A percentile compares a stretch with the other conserved stretches of the same genome.
phyloP scores from a whole-genome alignment of 2,113 vertebrate species.

The Marmota monax region DNA sequence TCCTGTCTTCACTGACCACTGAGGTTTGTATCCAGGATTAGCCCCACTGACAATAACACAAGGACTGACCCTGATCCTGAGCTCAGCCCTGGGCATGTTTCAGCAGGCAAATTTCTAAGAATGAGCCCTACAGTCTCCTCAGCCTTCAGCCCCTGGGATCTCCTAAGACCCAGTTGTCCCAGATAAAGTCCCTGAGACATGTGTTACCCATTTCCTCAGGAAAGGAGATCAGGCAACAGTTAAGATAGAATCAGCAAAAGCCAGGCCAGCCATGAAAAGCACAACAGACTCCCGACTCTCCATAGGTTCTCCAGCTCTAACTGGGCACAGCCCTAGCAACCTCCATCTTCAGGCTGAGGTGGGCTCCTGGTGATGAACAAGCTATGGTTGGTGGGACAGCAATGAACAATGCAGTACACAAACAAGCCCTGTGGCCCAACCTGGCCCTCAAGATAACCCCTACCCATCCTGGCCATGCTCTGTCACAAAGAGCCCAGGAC shows the following conservation, averaged over 20 bases:
- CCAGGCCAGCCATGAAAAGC: background rate
- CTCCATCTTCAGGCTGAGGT: background rate
- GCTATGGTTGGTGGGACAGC: background rate
- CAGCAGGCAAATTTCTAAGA: background rate
- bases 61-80: background rate
- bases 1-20: too few relatives aligned
- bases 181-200: background rate
- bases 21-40: too few relatives aligned
- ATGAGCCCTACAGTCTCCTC: background rate
- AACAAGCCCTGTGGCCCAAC: background rate
- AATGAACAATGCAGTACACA: too few relatives aligned
- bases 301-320: background rate
- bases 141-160: background rate
- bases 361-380: background rate
- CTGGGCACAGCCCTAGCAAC: background rate
- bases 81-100: background rate
- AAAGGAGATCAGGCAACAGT: background rate
- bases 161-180: background rate
- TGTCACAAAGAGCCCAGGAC: background rate
- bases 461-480: background rate
- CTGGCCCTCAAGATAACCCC: background rate
- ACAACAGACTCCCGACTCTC: too few relatives aligned
- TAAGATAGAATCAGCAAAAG: background rate
- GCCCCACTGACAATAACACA: too few relatives aligned
- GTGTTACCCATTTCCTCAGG: background rate